Evolutionary conservation across 2,113 vertebrate species (phyloP).

Genomic region (Takifugu bimaculatus): DNA sequence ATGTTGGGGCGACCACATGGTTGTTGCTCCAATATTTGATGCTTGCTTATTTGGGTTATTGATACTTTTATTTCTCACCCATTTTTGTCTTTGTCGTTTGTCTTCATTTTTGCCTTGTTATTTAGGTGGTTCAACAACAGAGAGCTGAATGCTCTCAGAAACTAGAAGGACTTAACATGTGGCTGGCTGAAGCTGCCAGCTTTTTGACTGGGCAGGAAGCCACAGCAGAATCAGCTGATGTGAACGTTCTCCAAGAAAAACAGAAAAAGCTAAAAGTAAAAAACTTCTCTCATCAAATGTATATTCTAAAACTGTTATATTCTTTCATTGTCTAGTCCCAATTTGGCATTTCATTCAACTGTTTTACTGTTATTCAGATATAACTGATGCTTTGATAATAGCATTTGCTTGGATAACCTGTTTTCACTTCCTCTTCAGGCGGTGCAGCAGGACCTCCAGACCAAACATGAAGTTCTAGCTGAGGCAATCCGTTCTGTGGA

Average conservation of each 20-base stretch:
- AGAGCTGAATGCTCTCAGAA: slow-evolving; percentile 84
- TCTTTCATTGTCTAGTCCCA: neutral
- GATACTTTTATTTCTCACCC: slow-evolving; percentile 12
- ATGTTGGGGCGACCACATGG: neutral
- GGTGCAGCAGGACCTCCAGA: slow-evolving; percentile 83
- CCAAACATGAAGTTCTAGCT: slow-evolving; percentile 72
- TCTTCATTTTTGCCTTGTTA: neutral
- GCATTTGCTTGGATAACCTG: neutral
- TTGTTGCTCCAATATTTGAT: neutral
- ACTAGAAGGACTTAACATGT: slow-evolving; percentile 82
- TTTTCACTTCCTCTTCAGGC: slow-evolving; percentile 68
- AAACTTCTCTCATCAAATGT: neutral
- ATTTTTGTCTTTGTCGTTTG: slow-evolving; percentile 6
- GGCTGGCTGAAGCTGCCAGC: slow-evolving; percentile 81
- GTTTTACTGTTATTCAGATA: neutral
- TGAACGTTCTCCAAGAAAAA: slow-evolving; percentile 78
- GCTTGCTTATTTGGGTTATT: neutral
- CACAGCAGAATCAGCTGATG: slow-evolving; percentile 66
- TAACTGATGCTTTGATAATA: no score
- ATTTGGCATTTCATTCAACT: neutral
- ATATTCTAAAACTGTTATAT: neutral
- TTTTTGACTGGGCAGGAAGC: slow-evolving; percentile 73
- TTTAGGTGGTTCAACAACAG: slow-evolving; percentile 87
- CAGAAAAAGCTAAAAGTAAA: slow-evolving; percentile 85
- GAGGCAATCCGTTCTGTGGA: slow-evolving; percentile 82